These are phyloP conservation scores for Rutilus rutilus DNA, from an alignment of 2,113 vertebrate genomes.

Conservation along the genomic window DNA sequence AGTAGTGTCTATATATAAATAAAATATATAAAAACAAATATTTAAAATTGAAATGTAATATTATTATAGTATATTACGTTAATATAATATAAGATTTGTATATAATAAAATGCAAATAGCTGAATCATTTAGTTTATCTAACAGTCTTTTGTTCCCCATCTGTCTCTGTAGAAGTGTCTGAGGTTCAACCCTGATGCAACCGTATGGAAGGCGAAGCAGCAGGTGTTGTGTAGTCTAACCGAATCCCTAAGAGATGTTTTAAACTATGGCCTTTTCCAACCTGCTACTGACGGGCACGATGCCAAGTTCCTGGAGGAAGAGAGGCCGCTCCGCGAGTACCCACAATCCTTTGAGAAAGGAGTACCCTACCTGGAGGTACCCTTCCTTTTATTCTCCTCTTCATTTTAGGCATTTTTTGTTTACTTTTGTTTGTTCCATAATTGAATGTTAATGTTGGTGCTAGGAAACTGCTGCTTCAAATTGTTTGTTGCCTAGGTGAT, in stretches of 20 bases:
- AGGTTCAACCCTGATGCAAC: conserved; percentile 91
- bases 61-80: neutral
- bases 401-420: neutral
- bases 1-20: neutral
- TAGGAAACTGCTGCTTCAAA: conserved; percentile 39
- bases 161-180: conserved; percentile 84
- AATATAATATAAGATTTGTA: neutral
- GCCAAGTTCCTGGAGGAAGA: conserved; percentile 95
- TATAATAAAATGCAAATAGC: neutral
- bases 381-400: neutral
- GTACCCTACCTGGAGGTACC: conserved; percentile 91
- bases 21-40: neutral
- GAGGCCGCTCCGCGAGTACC: conserved; percentile 86
- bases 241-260: conserved; percentile 90
- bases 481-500: conserved; percentile 52
- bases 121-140: neutral
- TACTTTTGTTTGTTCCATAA: neutral
- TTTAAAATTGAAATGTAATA: neutral
- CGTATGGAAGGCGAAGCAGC: conserved; percentile 94
- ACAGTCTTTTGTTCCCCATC: neutral
- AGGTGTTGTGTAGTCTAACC: conserved; percentile 89
- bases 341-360: conserved; percentile 92
- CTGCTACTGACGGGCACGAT: conserved; percentile 88
- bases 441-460: conserved; percentile 34
- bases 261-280: conserved; percentile 93